Percentiles rank a stretch among this genome's conserved stretches.
These are phyloP conservation scores for Pogona vitticeps DNA, from an alignment of 2,113 vertebrate genomes.

Conservation along the genomic window DNA sequence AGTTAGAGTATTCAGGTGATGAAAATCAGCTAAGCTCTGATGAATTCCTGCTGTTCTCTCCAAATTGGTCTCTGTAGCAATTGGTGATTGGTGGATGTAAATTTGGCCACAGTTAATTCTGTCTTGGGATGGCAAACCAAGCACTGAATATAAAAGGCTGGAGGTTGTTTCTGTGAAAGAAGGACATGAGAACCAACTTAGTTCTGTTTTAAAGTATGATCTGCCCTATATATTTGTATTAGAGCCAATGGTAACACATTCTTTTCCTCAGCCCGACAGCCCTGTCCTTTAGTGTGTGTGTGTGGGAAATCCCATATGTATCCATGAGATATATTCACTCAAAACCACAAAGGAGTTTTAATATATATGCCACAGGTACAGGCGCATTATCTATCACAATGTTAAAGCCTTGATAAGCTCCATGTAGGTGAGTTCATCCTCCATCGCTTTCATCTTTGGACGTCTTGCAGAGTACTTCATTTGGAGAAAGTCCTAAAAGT, in stretches of 20 bases:
- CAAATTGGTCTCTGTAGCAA: too few species aligned
- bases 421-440: constrained; percentile 55
- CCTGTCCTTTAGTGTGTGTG: background rate
- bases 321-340: constrained; percentile 43
- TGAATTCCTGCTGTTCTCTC: too few species aligned
- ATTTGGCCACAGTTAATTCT: constrained; percentile 50
- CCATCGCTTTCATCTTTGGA: constrained; percentile 64
- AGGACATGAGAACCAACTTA: constrained; percentile 39
- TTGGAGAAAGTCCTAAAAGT: constrained; percentile 74
- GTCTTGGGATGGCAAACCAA: constrained; percentile 51
- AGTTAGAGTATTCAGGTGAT: too few species aligned
- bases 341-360: constrained; percentile 58
- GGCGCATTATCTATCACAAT: constrained; percentile 67
- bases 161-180: constrained; percentile 27
- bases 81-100: too few species aligned
- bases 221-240: constrained; percentile 42
- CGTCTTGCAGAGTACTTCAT: constrained; percentile 68
- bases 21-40: too few species aligned
- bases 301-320: constrained; percentile 3
- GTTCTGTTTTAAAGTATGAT: constrained; percentile 60
- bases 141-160: constrained; percentile 19
- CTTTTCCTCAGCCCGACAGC: constrained; percentile 8
- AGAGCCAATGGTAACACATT: constrained; percentile 48
- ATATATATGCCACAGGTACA: constrained; percentile 47
- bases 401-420: constrained; percentile 61